A percentile compares a stretch with the other conserved stretches of the same genome.
Evolutionary conservation across 2,888 invertebrate species (phyloP).

Genomic region (Ochropleura plecta): DNA sequence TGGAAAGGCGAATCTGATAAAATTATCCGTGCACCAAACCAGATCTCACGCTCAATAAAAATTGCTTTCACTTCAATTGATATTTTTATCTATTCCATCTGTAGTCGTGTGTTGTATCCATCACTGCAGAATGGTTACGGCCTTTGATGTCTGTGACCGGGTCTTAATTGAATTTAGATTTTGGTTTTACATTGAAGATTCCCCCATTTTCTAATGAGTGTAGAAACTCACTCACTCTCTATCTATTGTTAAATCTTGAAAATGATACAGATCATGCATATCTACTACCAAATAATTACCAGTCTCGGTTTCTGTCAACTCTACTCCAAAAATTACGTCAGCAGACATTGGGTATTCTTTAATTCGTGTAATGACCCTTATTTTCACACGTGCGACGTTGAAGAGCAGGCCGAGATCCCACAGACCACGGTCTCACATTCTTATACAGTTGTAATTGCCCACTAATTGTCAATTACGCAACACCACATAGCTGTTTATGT

Average conservation of each 20-base stretch:
- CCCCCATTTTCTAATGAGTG: neutral
- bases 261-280: constrained; percentile 8
- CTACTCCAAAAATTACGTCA: constrained; percentile 47
- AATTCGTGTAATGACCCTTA: constrained; percentile 60
- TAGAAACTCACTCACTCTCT: neutral
- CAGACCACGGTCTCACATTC: constrained; percentile 72
- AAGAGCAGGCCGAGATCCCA: constrained; percentile 56
- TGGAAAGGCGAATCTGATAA: constrained; percentile 58
- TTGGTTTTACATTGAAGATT: neutral
- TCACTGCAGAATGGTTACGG: constrained; percentile 33
- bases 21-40: constrained; percentile 61
- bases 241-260: constrained; percentile 10
- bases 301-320: constrained; percentile 34
- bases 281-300: constrained; percentile 13
- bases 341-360: constrained; percentile 33
- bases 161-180: constrained; percentile 19
- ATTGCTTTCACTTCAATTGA: constrained; percentile 66
- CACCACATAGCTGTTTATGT: constrained; percentile 79
- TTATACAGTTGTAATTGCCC: constrained; percentile 82
- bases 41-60: constrained; percentile 66
- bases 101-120: constrained; percentile 49
- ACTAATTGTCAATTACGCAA: constrained; percentile 82
- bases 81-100: constrained; percentile 62
- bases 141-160: constrained; percentile 43
- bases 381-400: constrained; percentile 63